These are phyloP conservation scores for Lemur catta DNA, from an alignment of 2,797 vertebrate genomes.

Conservation along the genomic window DNA sequence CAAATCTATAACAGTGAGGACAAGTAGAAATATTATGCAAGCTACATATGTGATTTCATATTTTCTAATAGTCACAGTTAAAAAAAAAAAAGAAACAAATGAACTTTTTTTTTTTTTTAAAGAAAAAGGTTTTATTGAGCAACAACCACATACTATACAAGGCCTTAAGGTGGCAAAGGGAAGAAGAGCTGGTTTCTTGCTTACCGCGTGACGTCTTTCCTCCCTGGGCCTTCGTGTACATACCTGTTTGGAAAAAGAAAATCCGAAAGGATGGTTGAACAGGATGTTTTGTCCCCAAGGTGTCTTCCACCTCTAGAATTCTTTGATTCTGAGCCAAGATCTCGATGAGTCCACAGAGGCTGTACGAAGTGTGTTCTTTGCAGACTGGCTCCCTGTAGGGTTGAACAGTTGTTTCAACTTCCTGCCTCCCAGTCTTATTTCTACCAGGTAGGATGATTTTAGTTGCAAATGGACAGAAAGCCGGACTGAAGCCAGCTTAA, in stretches of 20 bases:
- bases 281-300: background rate
- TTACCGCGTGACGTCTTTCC: background rate
- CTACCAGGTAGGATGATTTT: conserved; percentile 32
- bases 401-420: background rate
- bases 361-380: background rate
- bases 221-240: background rate
- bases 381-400: background rate
- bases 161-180: background rate
- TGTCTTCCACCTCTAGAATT: conserved; percentile 6
- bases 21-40: background rate
- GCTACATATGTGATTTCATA: background rate
- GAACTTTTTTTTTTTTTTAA: background rate
- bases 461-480: conserved; percentile 44
- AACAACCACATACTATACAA: background rate
- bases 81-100: background rate
- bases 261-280: background rate
- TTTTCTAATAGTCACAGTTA: background rate
- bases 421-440: background rate
- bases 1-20: background rate
- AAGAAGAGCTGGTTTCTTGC: background rate
- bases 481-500: background rate
- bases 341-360: background rate
- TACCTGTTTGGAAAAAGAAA: conserved; percentile 2
- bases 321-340: background rate
- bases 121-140: background rate